Conservation (phyloP, 2,888 invertebrate genomes). For the Metallyticus violacea region DNA sequence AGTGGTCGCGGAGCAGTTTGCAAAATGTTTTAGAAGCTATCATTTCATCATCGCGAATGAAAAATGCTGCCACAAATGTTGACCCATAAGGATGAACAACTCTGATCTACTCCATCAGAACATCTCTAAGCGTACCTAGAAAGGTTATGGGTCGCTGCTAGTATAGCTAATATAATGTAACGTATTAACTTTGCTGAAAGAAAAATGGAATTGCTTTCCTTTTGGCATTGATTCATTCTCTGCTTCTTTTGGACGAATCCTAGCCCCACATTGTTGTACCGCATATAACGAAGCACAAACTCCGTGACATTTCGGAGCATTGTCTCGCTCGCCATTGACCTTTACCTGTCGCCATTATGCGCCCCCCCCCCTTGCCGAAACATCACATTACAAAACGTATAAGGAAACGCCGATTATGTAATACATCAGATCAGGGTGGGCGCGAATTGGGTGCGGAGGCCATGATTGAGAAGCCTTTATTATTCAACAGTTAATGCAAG, state of each 20-base stretch:
- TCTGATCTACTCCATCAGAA: no score
- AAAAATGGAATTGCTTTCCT: background rate
- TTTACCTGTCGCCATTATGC: background rate
- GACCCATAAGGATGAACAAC: no score
- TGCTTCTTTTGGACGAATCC: background rate
- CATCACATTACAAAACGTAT: no score
- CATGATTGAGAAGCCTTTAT: background rate
- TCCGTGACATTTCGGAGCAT: background rate
- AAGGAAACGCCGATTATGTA: background rate
- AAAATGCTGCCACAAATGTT: no score
- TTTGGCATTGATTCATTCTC: background rate
- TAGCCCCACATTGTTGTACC: background rate
- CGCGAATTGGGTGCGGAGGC: background rate
- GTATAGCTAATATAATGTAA: no score
- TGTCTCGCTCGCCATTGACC: background rate
- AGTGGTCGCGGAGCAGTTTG: no score
- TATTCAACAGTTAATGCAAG: background rate
- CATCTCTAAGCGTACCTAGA: no score
- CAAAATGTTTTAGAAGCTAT: no score
- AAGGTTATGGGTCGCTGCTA: no score
- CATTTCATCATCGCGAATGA: no score
- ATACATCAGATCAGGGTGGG: background rate
- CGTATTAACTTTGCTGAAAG: no score
- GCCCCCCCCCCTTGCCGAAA: no score
- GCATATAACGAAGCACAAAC: background rate